Conservation (phyloP, 1,140 invertebrate species). For the Branchinecta lynchi region DNA sequence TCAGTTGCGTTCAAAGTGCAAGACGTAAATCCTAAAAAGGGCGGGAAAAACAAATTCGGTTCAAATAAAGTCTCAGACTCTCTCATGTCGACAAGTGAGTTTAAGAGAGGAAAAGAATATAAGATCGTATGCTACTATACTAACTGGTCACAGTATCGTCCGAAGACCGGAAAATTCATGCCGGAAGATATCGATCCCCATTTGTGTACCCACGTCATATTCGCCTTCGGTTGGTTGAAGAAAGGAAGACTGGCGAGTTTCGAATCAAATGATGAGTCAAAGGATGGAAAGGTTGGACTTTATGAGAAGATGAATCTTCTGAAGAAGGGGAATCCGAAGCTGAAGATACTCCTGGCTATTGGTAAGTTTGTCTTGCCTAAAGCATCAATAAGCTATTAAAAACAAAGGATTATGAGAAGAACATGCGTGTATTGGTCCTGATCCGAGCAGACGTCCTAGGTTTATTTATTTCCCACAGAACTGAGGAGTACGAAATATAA, state of each 20-base stretch:
- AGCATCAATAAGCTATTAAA: not conserved
- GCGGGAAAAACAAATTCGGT: not conserved
- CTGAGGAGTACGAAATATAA: no score
- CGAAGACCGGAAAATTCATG: conserved; percentile 77
- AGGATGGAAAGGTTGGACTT: conserved; percentile 72
- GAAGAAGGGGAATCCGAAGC: conserved; percentile 72
- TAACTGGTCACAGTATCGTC: conserved; percentile 92
- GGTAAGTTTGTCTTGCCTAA: conserved; percentile 42
- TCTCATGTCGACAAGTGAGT: not conserved
- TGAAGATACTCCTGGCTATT: conserved; percentile 74
- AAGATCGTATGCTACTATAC: conserved; percentile 89
- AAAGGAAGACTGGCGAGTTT: conserved; percentile 81
- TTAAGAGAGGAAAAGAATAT: conserved; percentile 17
- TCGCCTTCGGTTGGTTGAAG: conserved; percentile 92
- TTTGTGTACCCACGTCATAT: conserved; percentile 88
- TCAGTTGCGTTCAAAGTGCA: not conserved
- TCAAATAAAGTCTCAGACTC: not conserved
- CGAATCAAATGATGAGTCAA: conserved; percentile 80
- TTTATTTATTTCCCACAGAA: no score
- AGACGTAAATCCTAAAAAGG: not conserved
- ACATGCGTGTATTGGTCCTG: no score
- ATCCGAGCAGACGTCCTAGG: no score
- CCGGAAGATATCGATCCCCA: conserved; percentile 90
- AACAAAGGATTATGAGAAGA: no score
- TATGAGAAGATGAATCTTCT: conserved; percentile 68